Evolutionary conservation across 2,888 invertebrate species (phyloP), one percentile per base, ranked within the genome.

Genomic region (Andrena flavipes): DNA sequence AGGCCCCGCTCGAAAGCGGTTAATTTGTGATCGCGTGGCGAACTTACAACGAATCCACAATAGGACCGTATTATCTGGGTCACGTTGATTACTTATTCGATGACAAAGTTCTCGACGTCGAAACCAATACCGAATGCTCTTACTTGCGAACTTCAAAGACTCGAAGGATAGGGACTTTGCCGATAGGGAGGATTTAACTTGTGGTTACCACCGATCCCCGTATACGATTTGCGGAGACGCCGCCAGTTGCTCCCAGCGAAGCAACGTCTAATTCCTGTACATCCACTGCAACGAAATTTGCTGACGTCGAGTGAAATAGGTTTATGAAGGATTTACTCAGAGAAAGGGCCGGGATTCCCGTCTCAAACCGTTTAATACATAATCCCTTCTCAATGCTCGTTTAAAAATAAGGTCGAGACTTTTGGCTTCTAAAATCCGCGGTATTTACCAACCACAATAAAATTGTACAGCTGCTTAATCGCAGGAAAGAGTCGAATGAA

Each of bases 41-140:
- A 67, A 80, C 54, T 67, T 69, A 51, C 49, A 49, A 42, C 23
- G 56, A 84, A 76, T 77, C 73, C 70, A 69, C 72, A 84, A 84
- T 77, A 65, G 69, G 65, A 26, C 16, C n/a, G 64, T 73, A 76
- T 84, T 84, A 86, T 84, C 56, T 84, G 62, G 81, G 75, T 81
- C 77, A 81, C 77, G 81, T 81, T 86, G 85, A 86, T 86, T 86
- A 86, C 84, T 86, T 86, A 84, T 87, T 77, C 87, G 76, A 80
- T 64, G 84, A 72, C 81, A 72, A 81, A 84, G 81, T 87, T 86
- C 86, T 72, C 74, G 77, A 70, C 80, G 60, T 23, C 80, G 60
- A 80, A 83, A 63, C 86, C 84, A 85, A 85, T 86, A 86, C 73
- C 76, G 71, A 63, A 69, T 60, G 70, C 72, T 76, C 74, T 54